Base-by-base conservation (phyloP, 2,888 invertebrate species). In the Eupsilia transversa region DNA sequence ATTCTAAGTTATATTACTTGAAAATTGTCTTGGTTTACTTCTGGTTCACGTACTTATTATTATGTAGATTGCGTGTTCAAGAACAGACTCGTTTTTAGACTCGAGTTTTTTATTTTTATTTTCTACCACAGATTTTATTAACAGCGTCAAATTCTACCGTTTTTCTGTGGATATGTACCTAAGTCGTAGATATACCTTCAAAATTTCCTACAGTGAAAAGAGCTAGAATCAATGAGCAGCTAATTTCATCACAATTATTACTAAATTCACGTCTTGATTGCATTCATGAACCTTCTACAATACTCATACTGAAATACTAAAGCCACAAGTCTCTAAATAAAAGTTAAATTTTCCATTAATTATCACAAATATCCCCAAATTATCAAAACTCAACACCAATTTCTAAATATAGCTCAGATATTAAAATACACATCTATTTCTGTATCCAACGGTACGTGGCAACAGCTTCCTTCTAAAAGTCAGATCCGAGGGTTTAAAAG, bases 401-500 rank as follows among this genome's bases (percentile, higher is more conserved):
- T 10, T 23, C 30, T 35, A 70, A 70, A 70, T 57, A 70, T 61
- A 79, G 14, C 49, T 10, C 33, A 30, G 4, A 63, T 52, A 77
- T 78, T 74, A 64, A 69, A 75, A 66, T 65, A 67, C 72, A 59
- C 64, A 49, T 56, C 64, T 68, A 72, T 77, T 79, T 65, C 35
- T 61, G 20, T 72, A 68, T 73, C 41, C 67, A 59, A 43, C 74
- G 86, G 89, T 89, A 86, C 83, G 85, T 88, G 88, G 89, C 82
- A 88, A 87, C 88, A 83, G 79, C 72, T 91, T 90, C 87, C 89
- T 91, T 93, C 91, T 92, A 92, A 92, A 91, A 90, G 92, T 88
- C 87, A 91, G 91, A 92, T 91, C 91, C 91, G 86, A 88, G 91
- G 91, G 89, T 90, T 92, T 91, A 92, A 93, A 93, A 93, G 93